Conservation (phyloP, 30 jellyfish, hydroid and myxozoan genomes). For the Nemopilema nomurai region DNA sequence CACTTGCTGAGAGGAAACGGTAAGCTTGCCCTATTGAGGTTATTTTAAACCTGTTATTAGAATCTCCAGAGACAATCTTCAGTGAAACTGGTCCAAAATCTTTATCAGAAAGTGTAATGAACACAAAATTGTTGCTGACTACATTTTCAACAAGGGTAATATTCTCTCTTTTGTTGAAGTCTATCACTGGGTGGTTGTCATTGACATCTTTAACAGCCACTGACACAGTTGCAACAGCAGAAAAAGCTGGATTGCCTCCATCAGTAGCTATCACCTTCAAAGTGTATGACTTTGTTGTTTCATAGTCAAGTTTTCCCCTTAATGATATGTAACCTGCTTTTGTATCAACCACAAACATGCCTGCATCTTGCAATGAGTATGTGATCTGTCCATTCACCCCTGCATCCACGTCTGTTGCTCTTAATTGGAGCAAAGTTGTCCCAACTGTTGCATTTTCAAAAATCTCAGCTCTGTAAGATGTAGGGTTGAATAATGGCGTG, state of each 20-base stretch:
- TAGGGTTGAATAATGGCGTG: constrained; percentile 66
- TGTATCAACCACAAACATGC: constrained; percentile 36
- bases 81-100: constrained; percentile 50
- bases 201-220: constrained; percentile 74
- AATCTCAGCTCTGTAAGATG: constrained; percentile 32
- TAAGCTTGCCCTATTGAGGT: background rate
- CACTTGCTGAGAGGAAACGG: constrained; percentile 20
- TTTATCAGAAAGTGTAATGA: constrained; percentile 38
- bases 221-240: constrained; percentile 66
- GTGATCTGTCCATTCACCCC: constrained; percentile 61
- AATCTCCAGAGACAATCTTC: constrained; percentile 46
- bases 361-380: constrained; percentile 30
- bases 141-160: constrained; percentile 44
- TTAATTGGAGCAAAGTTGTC: constrained; percentile 38
- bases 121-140: background rate
- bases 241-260: constrained; percentile 73
- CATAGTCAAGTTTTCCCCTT: constrained; percentile 58
- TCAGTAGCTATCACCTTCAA: constrained; percentile 74
- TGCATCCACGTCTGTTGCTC: constrained; percentile 76
- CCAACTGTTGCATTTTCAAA: constrained; percentile 87
- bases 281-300: constrained; percentile 21
- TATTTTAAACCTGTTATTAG: constrained; percentile 7
- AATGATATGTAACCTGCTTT: constrained; percentile 51
- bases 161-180: background rate
- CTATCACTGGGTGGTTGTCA: constrained; percentile 64